These are phyloP conservation scores for Phocides pigmalion DNA, from an alignment of 1,140 invertebrate genomes.

Conservation along the genomic window DNA sequence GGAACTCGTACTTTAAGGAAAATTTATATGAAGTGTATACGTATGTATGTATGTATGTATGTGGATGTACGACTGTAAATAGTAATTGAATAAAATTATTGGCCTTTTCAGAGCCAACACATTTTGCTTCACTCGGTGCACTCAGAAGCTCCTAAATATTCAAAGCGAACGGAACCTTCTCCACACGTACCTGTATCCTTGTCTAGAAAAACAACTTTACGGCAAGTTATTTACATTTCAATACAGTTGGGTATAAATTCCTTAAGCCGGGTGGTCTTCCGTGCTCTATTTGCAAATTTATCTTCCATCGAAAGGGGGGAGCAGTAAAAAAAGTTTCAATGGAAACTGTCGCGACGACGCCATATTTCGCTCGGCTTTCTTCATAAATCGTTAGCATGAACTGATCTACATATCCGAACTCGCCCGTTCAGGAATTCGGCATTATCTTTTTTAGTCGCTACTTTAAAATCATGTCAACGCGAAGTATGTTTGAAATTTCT, in stretches of 20 bases:
- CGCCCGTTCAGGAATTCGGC: slow-evolving; percentile 39
- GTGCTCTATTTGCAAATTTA: slow-evolving; percentile 68
- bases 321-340: slow-evolving; percentile 70
- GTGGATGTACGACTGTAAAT: slow-evolving; percentile 14
- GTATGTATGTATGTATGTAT: too few species aligned
- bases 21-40: too few species aligned
- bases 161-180: slow-evolving; percentile 19
- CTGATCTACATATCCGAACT: slow-evolving; percentile 68
- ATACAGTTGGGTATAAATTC: slow-evolving; percentile 54
- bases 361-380: slow-evolving; percentile 68
- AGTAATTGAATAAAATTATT: slow-evolving; percentile 33
- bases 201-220: slow-evolving; percentile 39
- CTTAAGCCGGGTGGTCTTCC: slow-evolving; percentile 49
- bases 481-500: slow-evolving; percentile 34
- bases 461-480: slow-evolving; percentile 38
- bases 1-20: too few species aligned
- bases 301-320: slow-evolving; percentile 63
- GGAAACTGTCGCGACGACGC: slow-evolving; percentile 60
- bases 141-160: slow-evolving; percentile 32
- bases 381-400: slow-evolving; percentile 72
- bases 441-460: slow-evolving; percentile 43
- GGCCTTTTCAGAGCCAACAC: slow-evolving; percentile 27
- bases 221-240: slow-evolving; percentile 56
- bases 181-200: slow-evolving; percentile 32
- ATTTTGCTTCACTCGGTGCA: slow-evolving; percentile 26